Evolutionary conservation across 1,140 invertebrate genomes (phyloP).

Genomic region (Scaptomyza montana): DNA sequence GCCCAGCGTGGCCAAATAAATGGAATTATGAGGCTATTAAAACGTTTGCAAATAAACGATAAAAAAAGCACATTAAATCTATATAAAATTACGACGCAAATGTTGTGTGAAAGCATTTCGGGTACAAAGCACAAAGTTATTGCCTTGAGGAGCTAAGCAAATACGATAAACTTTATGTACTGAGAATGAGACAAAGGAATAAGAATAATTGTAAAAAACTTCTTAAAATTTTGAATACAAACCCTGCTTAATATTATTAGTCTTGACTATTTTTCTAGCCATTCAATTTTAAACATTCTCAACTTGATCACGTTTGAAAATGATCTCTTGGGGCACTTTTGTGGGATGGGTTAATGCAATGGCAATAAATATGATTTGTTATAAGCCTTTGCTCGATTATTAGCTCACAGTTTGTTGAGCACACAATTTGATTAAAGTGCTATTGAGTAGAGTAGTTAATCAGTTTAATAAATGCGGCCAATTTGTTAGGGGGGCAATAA

Average conservation of each 20-base stretch:
- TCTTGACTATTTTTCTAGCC: too few relatives aligned
- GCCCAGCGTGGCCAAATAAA: conserved; percentile 44
- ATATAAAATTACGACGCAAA: conserved; percentile 40
- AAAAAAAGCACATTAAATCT: conserved; percentile 52
- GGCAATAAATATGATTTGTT: neutral
- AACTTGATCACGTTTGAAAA: too few relatives aligned
- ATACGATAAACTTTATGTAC: conserved; percentile 8
- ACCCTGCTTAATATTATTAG: too few relatives aligned
- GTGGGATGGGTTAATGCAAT: neutral
- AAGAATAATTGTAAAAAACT: neutral
- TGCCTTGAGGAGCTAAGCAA: conserved; percentile 9
- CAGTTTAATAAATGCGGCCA: neutral
- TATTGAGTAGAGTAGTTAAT: conserved; percentile 9
- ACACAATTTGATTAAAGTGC: conserved; percentile 3
- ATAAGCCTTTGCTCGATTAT: neutral
- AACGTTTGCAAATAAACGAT: conserved; percentile 52
- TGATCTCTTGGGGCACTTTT: neutral
- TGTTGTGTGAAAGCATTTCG: conserved; percentile 21
- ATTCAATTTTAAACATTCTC: too few relatives aligned
- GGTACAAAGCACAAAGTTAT: neutral
- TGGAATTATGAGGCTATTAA: conserved; percentile 62
- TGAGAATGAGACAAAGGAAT: neutral
- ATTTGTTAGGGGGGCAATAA: conserved; percentile 20
- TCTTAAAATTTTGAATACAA: too few relatives aligned
- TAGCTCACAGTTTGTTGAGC: conserved; percentile 10